Percentiles rank a stretch among this genome's conserved stretches.
phyloP scores from a whole-genome alignment of 2,113 vertebrate species.

The Diadophis punctatus region DNA sequence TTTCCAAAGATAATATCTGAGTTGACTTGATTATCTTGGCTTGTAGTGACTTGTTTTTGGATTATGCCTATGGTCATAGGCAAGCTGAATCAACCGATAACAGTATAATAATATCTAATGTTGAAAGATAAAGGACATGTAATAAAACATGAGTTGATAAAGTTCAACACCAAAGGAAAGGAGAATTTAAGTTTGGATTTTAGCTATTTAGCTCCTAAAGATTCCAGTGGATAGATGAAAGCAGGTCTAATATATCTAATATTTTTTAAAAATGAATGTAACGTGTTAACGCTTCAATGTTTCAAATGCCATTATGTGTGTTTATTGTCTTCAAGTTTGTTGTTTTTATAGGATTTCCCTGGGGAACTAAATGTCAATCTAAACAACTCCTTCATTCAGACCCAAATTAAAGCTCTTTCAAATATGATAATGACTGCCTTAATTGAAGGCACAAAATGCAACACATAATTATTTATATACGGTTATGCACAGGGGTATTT shows the following conservation, averaged over 20 bases:
- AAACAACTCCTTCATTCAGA: neutral
- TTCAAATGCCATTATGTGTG: neutral
- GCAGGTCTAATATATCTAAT: neutral
- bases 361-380: neutral
- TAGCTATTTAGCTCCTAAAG: neutral
- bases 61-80: slow-evolving; percentile 16
- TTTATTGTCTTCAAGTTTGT: neutral
- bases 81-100: slow-evolving; percentile 30
- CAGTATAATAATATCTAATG: slow-evolving; percentile 50
- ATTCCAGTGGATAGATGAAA: slow-evolving; percentile 15
- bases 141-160: slow-evolving; percentile 7
- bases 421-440: neutral
- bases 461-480: neutral
- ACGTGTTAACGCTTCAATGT: neutral
- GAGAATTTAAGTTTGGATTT: neutral
- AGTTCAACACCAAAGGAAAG: neutral
- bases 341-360: neutral
- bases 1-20: slow-evolving; percentile 33
- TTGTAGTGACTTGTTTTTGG: slow-evolving; percentile 30
- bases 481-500: neutral
- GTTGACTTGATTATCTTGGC: neutral
- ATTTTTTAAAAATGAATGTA: neutral
- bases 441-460: neutral
- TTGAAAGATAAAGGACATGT: slow-evolving; percentile 45
- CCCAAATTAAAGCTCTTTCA: neutral